Conservation (phyloP, 2,888 invertebrate species). For the Campopleginae sp. region DNA sequence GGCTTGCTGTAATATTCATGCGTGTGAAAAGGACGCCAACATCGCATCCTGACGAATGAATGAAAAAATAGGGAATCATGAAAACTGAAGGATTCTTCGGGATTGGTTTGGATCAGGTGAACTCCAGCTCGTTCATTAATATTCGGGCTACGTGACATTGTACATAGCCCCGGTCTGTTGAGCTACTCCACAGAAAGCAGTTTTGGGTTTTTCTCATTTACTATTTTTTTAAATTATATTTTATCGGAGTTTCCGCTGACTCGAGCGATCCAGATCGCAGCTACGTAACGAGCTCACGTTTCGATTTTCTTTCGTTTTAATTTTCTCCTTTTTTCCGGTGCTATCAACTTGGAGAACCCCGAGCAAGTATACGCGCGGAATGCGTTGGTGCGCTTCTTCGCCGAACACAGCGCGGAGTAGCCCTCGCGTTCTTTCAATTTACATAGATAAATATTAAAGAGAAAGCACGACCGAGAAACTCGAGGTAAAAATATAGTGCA, state of each 20-base stretch:
- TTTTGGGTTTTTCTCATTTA: neutral
- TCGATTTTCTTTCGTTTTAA: slow-evolving; percentile 19
- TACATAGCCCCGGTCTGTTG: neutral
- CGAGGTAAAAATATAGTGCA: slow-evolving; percentile 35
- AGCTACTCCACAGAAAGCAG: neutral
- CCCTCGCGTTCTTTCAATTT: slow-evolving; percentile 68
- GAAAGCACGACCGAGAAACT: slow-evolving; percentile 57
- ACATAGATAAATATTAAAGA: slow-evolving; percentile 72
- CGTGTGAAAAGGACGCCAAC: neutral
- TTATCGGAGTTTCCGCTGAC: slow-evolving; percentile 5
- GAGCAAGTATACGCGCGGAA: slow-evolving; percentile 32
- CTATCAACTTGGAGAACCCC: slow-evolving; percentile 45
- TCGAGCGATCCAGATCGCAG: slow-evolving; percentile 34
- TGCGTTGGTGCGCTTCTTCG: slow-evolving; percentile 51
- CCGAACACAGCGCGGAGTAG: slow-evolving; percentile 34
- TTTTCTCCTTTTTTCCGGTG: slow-evolving; percentile 31
- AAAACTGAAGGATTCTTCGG: neutral
- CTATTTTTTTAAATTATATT: slow-evolving; percentile 14
- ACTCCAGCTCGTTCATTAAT: slow-evolving; percentile 19
- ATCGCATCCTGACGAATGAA: neutral
- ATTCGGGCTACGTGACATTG: neutral
- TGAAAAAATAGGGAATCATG: neutral
- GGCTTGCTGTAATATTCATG: neutral
- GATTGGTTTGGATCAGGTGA: neutral
- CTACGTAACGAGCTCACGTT: slow-evolving; percentile 48